A percentile compares a stretch with the other conserved stretches of the same genome.
phyloP scores from a whole-genome alignment of 2,797 vertebrate genomes.

The Staurois parvus region DNA sequence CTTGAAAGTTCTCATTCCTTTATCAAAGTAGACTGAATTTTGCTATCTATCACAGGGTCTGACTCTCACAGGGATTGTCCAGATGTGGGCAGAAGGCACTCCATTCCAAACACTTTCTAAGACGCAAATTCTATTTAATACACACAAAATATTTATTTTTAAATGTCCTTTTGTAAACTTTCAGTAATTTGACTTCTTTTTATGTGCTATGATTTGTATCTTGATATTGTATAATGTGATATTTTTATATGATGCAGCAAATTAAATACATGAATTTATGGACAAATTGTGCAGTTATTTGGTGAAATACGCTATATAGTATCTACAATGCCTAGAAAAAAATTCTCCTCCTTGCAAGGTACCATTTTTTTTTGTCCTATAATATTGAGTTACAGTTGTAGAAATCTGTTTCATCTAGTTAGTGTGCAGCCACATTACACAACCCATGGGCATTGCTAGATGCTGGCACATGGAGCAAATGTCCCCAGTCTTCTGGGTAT shows the following conservation, averaged over 20 bases:
- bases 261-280: not conserved
- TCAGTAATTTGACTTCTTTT: not conserved
- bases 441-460: too few species aligned
- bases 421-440: too few species aligned
- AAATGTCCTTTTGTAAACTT: not conserved
- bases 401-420: too few species aligned
- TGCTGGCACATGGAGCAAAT: too few species aligned
- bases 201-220: not conserved
- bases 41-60: not conserved
- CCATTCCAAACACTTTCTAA: not conserved
- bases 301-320: not conserved
- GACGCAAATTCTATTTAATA: not conserved
- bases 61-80: too few species aligned
- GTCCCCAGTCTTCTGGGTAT: too few species aligned
- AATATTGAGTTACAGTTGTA: too few species aligned
- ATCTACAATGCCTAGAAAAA: too few species aligned
- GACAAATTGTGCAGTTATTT: not conserved
- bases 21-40: not conserved
- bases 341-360: too few species aligned
- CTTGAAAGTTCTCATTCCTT: too few species aligned
- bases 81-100: too few species aligned
- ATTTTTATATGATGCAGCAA: conserved; percentile 2
- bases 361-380: too few species aligned
- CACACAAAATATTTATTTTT: not conserved
- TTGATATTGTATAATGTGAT: not conserved